Base-by-base conservation (phyloP, 2,797 vertebrate species). In the Micromesistius poutassou region DNA sequence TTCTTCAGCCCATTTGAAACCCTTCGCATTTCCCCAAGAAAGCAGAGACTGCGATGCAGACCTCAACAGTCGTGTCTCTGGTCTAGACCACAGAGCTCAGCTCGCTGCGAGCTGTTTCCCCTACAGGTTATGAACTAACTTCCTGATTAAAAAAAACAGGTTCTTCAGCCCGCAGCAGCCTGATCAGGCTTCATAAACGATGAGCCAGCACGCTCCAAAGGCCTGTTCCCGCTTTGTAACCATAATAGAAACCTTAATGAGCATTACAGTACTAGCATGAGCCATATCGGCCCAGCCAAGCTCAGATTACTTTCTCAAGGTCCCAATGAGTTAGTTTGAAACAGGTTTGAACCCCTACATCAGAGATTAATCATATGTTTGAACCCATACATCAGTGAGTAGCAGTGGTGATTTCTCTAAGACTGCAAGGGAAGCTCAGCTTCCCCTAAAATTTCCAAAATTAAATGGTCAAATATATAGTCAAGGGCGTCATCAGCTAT, bases 1-100 rank as follows among this genome's bases (percentile, higher is more conserved):
- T 73, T 75, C 85, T 85, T 90, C 89, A 93, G 90, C 89, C 90
- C 90, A 94, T 92, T 88, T 89, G 88, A 91, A 80, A 81, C 81
- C 77, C 80, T 9, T 30, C n/a, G 71, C 79, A 33, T 76, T 75
- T 81, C 82, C 82, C 77, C 78, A 74, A 78, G 74, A 77, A 82
- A 79, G 38, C 14, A 7, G 9, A 75, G 80, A 74, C 71, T 50
- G 22, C 80, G 71, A 74, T 9, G 33, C 79, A 75, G 71, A 68
- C n/a, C 25, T 28, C 76, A 81, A 76, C 68, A 6, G 31, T 71
- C 4, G 68, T 72, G 28, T 75, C 80, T 80, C 79, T 82, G 28
- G 81, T 80, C 62, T 83, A 79, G 81, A 92, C 88, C 88, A 88
- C 92, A 91, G 86, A 91, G 85, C 76, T 85, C 82, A 31, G 75